These are phyloP conservation scores for Steinernema scapterisci DNA, from an alignment of 2,888 invertebrate genomes.

Conservation along the genomic window DNA sequence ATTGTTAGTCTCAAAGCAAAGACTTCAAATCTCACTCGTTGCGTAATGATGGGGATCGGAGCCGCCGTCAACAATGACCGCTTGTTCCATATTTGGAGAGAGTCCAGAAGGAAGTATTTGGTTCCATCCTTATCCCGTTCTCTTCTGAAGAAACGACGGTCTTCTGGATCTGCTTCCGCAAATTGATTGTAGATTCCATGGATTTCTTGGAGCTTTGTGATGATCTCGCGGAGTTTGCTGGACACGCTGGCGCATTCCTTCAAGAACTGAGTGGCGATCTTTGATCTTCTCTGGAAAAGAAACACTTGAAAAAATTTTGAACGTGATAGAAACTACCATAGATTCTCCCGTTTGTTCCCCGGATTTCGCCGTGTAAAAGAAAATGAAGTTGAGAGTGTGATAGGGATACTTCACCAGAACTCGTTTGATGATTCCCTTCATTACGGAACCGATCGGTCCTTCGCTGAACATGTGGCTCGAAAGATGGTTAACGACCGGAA, in stretches of 20 bases:
- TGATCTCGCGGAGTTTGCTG: neutral
- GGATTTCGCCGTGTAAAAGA: conserved; percentile 23
- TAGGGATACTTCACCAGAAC: conserved; percentile 32
- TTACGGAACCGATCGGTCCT: neutral
- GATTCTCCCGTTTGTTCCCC: neutral
- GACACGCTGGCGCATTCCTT: conserved; percentile 1
- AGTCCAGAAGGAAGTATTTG: neutral
- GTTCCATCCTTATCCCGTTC: neutral
- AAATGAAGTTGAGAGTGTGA: conserved; percentile 29
- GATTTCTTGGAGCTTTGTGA: too few species aligned
- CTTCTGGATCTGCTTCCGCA: neutral
- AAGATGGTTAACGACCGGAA: conserved; percentile 38
- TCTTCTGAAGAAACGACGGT: conserved; percentile 4
- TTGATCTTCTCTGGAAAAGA: neutral
- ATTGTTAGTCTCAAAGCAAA: too few species aligned
- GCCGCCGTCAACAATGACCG: conserved; percentile 31
- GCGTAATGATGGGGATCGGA: conserved; percentile 47
- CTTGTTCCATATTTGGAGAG: neutral
- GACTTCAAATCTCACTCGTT: conserved; percentile 39
- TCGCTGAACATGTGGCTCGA: conserved; percentile 37
- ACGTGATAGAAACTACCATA: neutral
- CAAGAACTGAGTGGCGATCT: neutral
- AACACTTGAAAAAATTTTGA: too few species aligned
- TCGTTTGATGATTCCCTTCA: neutral
- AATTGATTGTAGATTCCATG: conserved; percentile 3